phyloP scores from a whole-genome alignment of 2,888 invertebrate species.

The Orgyia antiqua region DNA sequence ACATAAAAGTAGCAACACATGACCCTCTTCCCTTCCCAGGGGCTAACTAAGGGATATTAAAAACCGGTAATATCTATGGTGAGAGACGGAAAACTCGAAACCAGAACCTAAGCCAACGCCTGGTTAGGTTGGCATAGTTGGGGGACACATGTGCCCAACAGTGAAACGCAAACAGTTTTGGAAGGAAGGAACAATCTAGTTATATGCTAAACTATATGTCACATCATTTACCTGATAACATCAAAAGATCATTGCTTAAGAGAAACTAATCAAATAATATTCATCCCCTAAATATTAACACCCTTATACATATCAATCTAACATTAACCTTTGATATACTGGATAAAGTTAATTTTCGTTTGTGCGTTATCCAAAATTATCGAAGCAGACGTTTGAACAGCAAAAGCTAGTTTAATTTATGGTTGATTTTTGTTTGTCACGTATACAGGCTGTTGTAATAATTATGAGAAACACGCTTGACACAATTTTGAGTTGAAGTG shows the following conservation, averaged over 20 bases:
- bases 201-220: too few species aligned
- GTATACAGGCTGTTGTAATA: conserved; percentile 13
- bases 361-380: neutral
- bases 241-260: conserved; percentile 14
- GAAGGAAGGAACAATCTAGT: too few species aligned
- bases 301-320: conserved; percentile 1
- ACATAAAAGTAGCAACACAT: too few species aligned
- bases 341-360: conserved; percentile 1
- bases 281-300: conserved; percentile 18
- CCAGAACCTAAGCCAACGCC: too few species aligned
- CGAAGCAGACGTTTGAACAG: neutral
- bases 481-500: conserved; percentile 20
- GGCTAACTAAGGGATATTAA: too few species aligned
- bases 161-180: too few species aligned
- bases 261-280: conserved; percentile 22
- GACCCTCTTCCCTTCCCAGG: too few species aligned
- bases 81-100: too few species aligned
- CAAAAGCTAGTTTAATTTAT: conserved; percentile 2
- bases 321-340: conserved; percentile 9
- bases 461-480: conserved; percentile 15
- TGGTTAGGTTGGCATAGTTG: too few species aligned
- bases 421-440: conserved; percentile 9
- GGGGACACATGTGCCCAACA: too few species aligned
- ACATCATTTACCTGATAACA: conserved; percentile 7
- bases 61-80: too few species aligned